phyloP scores from a whole-genome alignment of 1,140 invertebrate species.

The Acromyrmex heyeri region DNA sequence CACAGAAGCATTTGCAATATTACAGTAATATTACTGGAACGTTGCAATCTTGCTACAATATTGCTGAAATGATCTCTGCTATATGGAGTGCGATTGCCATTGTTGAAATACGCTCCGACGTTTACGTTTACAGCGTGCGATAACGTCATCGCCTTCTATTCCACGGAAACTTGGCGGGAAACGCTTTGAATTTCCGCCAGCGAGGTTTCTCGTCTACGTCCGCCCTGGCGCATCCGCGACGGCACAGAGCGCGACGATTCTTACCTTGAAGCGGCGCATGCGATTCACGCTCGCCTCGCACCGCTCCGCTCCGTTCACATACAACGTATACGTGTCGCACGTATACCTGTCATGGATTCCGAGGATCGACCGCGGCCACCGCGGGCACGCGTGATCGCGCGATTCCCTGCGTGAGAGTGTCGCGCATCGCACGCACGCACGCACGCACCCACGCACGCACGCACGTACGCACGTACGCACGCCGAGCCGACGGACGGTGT shows the following conservation, averaged over 20 bases:
- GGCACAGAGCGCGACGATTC: constrained; percentile 66
- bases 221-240: constrained; percentile 54
- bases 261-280: constrained; percentile 69
- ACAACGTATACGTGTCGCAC: constrained; percentile 50
- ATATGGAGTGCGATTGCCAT: background rate
- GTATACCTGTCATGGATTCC: constrained; percentile 84
- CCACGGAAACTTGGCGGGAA: background rate
- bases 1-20: no score
- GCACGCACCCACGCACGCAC: background rate
- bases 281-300: constrained; percentile 64
- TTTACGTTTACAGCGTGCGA: background rate
- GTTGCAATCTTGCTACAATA: no score
- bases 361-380: constrained; percentile 80
- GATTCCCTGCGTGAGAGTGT: constrained; percentile 78
- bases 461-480: background rate
- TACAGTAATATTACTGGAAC: no score
- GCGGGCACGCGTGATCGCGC: constrained; percentile 79
- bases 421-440: constrained; percentile 25
- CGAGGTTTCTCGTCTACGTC: constrained; percentile 69
- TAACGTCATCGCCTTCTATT: background rate
- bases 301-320: constrained; percentile 23
- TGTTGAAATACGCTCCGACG: background rate
- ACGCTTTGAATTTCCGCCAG: constrained; percentile 55
- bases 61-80: no score
- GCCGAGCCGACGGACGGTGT: background rate